Base-by-base conservation (phyloP, 2,888 invertebrate genomes). In the Mythimna lalbum region DNA sequence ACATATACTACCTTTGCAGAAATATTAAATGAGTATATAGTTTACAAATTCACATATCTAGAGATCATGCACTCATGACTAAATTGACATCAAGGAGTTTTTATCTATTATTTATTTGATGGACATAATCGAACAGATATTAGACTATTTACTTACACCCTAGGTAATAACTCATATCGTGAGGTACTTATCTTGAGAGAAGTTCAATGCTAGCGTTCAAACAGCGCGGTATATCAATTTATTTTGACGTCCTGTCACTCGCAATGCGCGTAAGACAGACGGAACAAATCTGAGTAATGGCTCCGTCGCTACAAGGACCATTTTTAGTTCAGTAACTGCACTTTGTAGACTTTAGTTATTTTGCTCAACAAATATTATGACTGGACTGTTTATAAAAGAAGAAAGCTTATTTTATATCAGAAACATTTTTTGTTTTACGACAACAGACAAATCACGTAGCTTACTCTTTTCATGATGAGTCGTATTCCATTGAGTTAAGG, bases 151-250 rank as follows among this genome's bases (percentile, higher is more conserved):
- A 74, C 61, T 52, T 39, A 31, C 36, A 43, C 39, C 21, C 21
- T 23, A 47, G 23, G 33, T 50, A 60, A 78, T 79, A 80, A 84
- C 43, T 80, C 70, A 73, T 60, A 55, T 70, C 56, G 47, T 57
- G 52, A 55, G 52, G 43, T 62, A 63, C 57, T 55, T 74, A 63
- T 66, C 69, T 84, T 63, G 63, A 66, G 63, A 76, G 65, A 76
- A 84, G 83, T 83, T 83, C 83, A 83, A 84, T 83, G 78, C 49
- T 78, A 80, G 59, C 70, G 52, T 73, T 59, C 57, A 49, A 61
- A 53, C 43, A 47, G 36, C 56, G 63, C 71, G 17, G 61, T 83
- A 80, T 27, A 83, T 83, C 85, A 80, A 81, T 83, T 80, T 69
- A 82, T 69, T 78, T 68, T 75, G 82, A 83, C 83, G 64, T 66